Evolutionary conservation across 2,113 vertebrate genomes (phyloP), one percentile per base, ranked within the genome.

Genomic region (Natator depressus): DNA sequence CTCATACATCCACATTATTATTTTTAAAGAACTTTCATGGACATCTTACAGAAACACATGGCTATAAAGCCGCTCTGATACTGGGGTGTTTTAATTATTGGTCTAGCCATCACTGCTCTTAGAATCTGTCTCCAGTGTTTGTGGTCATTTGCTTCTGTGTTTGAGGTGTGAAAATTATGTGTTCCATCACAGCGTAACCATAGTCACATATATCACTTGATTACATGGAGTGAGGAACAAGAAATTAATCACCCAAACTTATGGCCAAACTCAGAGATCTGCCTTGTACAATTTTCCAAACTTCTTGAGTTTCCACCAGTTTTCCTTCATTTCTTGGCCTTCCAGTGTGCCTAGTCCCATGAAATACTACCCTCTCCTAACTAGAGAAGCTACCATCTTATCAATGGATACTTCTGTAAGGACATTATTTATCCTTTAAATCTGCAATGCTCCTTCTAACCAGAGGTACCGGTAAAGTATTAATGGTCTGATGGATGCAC

Each of bases 151-250:
- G 29, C 53, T 69, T 79, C 98, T 97, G 98, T 99, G 98, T 98
- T 98, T 99, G 72, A 99, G 97, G 93, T 99, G 98, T 78, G 98
- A 99, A 53, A 99, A 98, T 92, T 98, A 99, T 4, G 98, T 98
- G 96, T 99, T 98, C 98, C 98, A 99, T 50, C 98, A 98, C 72
- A 99, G 90, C 2, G 98, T 99, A 81, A 99, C 72, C 6, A 98
- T 95, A 88, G 98, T 99, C 76, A 98, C 98, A 94, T 98, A 99
- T 50, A 99, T 84, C 0, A 99, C 98, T 2, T 98, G 98, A 80
- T 96, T 96, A 98, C 89, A 98, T 98, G 4, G 98, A 0, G 98
- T 96, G 12, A 99, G 96, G 94, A 98, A 99, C 93, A 98, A 98
- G 95, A 99, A 99, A 97, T 99, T 98, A 91, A 99, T 93, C 98